Conservation (phyloP, 2,888 invertebrate species). For the Hedya salicella region DNA sequence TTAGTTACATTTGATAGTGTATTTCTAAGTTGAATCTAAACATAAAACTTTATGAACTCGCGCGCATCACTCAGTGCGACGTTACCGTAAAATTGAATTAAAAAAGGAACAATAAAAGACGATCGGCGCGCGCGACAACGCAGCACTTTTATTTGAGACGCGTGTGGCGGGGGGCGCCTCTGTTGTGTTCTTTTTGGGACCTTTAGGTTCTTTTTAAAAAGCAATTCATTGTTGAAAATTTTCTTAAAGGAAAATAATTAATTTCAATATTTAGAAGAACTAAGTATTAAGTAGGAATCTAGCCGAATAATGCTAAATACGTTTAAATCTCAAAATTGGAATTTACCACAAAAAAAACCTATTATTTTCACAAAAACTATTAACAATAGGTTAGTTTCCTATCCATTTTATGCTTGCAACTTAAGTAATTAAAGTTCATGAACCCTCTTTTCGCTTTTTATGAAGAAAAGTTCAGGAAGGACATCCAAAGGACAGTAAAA, state of each 20-base stretch:
- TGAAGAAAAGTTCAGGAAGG: no score
- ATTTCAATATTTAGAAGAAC: background rate
- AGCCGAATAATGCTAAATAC: no score
- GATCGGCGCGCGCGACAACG: slow-evolving; percentile 82
- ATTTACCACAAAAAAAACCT: no score
- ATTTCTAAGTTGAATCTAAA: slow-evolving; percentile 31
- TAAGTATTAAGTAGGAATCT: no score
- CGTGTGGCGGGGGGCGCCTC: slow-evolving; percentile 63
- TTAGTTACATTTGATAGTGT: slow-evolving; percentile 3
- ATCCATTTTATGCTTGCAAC: no score
- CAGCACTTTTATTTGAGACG: slow-evolving; percentile 81
- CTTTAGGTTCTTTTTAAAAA: background rate
- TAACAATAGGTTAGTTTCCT: no score
- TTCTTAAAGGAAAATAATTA: no score
- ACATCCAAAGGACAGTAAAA: no score
- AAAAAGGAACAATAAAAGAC: slow-evolving; percentile 81
- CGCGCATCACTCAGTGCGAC: slow-evolving; percentile 56
- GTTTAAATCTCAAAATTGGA: no score
- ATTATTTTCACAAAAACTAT: no score
- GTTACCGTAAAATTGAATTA: slow-evolving; percentile 83
- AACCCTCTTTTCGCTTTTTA: no score
- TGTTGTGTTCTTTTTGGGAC: slow-evolving; percentile 33
- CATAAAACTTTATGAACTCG: slow-evolving; percentile 44
- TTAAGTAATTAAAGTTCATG: no score
- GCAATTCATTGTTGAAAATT: slow-evolving; percentile 12